Conservation (phyloP, 2,888 invertebrate genomes). For the Seladonia tumulorum region DNA sequence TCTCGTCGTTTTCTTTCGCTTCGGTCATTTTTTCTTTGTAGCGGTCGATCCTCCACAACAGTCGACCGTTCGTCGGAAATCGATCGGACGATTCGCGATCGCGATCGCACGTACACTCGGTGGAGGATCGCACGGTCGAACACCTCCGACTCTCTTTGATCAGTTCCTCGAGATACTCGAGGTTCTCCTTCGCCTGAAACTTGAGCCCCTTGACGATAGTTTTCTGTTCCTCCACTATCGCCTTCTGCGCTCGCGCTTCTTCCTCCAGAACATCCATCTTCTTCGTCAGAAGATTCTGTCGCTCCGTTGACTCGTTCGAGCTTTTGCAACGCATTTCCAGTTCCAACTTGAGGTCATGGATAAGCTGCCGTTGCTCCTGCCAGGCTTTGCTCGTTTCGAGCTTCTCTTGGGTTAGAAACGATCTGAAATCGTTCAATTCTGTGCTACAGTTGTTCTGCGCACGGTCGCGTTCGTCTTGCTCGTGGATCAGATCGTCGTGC, state of each 20-base stretch:
- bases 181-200: constrained; percentile 73
- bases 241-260: constrained; percentile 72
- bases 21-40: constrained; percentile 88
- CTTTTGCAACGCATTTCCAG: constrained; percentile 85
- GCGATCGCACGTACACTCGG: constrained; percentile 26
- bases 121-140: neutral
- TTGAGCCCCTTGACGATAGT: constrained; percentile 68
- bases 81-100: constrained; percentile 6
- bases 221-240: constrained; percentile 53
- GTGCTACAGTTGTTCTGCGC: constrained; percentile 62
- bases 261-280: constrained; percentile 85
- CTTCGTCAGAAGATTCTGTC: constrained; percentile 85
- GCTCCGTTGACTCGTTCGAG: constrained; percentile 83
- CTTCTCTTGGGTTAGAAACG: constrained; percentile 82
- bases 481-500: constrained; percentile 61
- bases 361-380: constrained; percentile 81
- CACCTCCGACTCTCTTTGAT: constrained; percentile 52
- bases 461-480: constrained; percentile 48
- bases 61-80: constrained; percentile 84
- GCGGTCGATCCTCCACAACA: constrained; percentile 90
- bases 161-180: constrained; percentile 72
- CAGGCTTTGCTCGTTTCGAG: constrained; percentile 80
- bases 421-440: constrained; percentile 80
- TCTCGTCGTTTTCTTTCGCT: constrained; percentile 88
- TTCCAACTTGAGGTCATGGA: constrained; percentile 85